These are phyloP conservation scores for Chaenogobius annularis DNA, from an alignment of 2,113 vertebrate genomes.

Conservation along the genomic window DNA sequence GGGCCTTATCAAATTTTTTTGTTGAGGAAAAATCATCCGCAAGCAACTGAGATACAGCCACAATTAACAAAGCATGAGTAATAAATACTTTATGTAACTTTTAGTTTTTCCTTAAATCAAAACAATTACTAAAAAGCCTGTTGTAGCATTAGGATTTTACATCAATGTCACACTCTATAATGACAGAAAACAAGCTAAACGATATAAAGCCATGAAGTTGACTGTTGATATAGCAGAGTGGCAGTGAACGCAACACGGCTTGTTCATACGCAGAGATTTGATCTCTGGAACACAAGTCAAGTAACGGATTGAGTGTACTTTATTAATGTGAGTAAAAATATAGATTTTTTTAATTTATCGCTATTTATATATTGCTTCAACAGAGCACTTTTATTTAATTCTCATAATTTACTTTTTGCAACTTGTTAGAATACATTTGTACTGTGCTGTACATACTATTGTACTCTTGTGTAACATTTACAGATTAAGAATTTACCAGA, in stretches of 20 bases:
- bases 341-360: no score
- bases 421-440: no score
- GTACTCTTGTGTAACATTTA: no score
- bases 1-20: background rate
- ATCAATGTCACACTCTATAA: conserved; percentile 19
- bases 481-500: background rate
- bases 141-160: background rate
- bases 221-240: conserved; percentile 15
- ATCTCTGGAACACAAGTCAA: background rate
- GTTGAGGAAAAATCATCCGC: background rate
- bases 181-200: background rate
- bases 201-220: conserved; percentile 21
- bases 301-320: background rate
- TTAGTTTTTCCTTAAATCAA: background rate
- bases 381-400: background rate
- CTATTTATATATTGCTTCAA: no score
- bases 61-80: background rate
- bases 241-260: conserved; percentile 13
- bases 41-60: background rate
- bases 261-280: conserved; percentile 8
- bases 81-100: background rate
- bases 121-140: background rate
- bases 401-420: background rate
- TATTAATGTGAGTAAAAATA: no score
- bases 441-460: no score